Percentiles rank a stretch among this genome's conserved stretches.
Evolutionary conservation across 2,888 invertebrate species (phyloP).

Genomic region (Acrobeloides nanus): DNA sequence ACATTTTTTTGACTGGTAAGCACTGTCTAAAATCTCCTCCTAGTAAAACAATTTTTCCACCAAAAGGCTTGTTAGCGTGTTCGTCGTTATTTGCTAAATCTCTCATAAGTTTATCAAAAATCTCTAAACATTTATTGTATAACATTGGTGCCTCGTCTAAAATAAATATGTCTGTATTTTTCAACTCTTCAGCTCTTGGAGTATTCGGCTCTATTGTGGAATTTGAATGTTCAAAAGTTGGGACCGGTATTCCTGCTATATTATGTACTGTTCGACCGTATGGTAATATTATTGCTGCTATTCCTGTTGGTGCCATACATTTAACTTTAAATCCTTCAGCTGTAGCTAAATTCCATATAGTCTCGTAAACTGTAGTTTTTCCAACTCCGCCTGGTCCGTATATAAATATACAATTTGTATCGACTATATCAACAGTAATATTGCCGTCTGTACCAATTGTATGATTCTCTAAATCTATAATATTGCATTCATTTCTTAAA

Average conservation of each 20-base stretch:
- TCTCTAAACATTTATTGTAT: constrained; percentile 9
- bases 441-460: no score
- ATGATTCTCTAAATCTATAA: no score
- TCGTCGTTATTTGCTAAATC: constrained; percentile 12
- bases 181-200: background rate
- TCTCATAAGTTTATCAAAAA: constrained; percentile 10
- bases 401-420: constrained; percentile 31
- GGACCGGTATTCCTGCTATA: constrained; percentile 27
- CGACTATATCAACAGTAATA: no score
- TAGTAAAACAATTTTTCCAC: constrained; percentile 20
- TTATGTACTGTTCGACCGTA: constrained; percentile 56
- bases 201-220: constrained; percentile 4
- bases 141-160: constrained; percentile 23
- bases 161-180: constrained; percentile 11
- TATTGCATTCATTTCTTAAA: no score
- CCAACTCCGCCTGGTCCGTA: constrained; percentile 56
- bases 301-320: constrained; percentile 56
- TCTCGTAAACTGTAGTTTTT: constrained; percentile 54
- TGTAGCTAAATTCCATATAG: constrained; percentile 53
- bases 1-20: constrained; percentile 12
- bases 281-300: constrained; percentile 56
- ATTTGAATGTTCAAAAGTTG: constrained; percentile 1
- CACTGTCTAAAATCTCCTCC: constrained; percentile 27
- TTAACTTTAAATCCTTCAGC: constrained; percentile 49
- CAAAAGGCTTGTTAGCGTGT: no score